Percentiles rank a stretch among this genome's conserved stretches.
phyloP scores from a whole-genome alignment of 2,888 invertebrate genomes.

The Diarsia rubi region DNA sequence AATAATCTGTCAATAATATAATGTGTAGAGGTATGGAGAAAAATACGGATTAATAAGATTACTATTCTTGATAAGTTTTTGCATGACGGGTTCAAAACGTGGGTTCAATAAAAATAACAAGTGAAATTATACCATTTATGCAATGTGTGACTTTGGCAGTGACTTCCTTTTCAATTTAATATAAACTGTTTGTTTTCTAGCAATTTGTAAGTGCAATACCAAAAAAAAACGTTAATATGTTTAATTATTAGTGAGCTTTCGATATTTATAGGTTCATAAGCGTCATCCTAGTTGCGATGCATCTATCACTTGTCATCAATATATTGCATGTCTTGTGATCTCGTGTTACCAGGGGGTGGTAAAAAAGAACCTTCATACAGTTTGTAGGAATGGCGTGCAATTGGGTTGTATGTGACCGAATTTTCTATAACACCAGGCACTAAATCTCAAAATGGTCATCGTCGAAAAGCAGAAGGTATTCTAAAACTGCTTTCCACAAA shows the following conservation, averaged over 20 bases:
- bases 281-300: neutral
- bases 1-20: too few species aligned
- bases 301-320: neutral
- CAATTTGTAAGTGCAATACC: neutral
- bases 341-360: neutral
- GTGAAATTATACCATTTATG: neutral
- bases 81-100: constrained; percentile 4
- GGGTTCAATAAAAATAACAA: neutral
- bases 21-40: constrained; percentile 20
- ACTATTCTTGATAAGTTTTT: constrained; percentile 17
- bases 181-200: neutral
- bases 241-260: neutral
- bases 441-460: neutral
- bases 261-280: neutral
- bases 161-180: neutral
- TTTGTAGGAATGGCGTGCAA: neutral
- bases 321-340: neutral
- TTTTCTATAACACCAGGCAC: neutral
- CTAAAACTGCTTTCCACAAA: neutral
- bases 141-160: neutral
- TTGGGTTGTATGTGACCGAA: neutral
- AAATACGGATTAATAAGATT: constrained; percentile 18
- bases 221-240: neutral
- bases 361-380: neutral
- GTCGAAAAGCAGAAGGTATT: neutral